Conservation (phyloP, 1,140 invertebrate species). For the Micrasema longulum region DNA sequence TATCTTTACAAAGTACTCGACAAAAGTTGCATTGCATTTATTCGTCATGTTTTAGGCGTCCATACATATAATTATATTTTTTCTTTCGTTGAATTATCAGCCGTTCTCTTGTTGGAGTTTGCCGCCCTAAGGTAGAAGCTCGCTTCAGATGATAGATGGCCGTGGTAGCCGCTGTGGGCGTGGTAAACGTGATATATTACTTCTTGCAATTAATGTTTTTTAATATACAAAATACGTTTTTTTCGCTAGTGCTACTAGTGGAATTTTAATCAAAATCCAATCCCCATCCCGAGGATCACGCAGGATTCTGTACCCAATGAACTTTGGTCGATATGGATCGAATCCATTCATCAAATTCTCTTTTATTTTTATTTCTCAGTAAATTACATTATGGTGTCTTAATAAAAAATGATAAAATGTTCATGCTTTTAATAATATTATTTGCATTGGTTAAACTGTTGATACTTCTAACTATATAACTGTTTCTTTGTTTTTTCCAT, state of each 20-base stretch:
- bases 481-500: no score
- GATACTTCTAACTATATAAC: no score
- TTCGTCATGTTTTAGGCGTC: not conserved
- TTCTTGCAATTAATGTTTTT: constrained; percentile 52
- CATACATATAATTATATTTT: not conserved
- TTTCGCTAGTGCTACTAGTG: constrained; percentile 49
- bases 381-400: no score
- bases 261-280: constrained; percentile 53
- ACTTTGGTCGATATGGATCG: constrained; percentile 47
- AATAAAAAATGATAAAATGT: no score
- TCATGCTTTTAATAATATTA: no score
- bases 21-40: no score
- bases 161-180: constrained; percentile 44
- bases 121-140: not conserved
- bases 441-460: no score
- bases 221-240: constrained; percentile 38
- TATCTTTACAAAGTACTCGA: no score
- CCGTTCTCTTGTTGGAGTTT: not conserved
- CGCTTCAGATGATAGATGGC: constrained; percentile 45
- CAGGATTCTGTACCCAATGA: constrained; percentile 31
- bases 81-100: not conserved
- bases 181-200: constrained; percentile 51
- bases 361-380: no score
- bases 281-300: constrained; percentile 41
- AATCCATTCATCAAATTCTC: constrained; percentile 50